phyloP scores from a whole-genome alignment of 2,888 invertebrate species.

The Trimorus sp. region DNA sequence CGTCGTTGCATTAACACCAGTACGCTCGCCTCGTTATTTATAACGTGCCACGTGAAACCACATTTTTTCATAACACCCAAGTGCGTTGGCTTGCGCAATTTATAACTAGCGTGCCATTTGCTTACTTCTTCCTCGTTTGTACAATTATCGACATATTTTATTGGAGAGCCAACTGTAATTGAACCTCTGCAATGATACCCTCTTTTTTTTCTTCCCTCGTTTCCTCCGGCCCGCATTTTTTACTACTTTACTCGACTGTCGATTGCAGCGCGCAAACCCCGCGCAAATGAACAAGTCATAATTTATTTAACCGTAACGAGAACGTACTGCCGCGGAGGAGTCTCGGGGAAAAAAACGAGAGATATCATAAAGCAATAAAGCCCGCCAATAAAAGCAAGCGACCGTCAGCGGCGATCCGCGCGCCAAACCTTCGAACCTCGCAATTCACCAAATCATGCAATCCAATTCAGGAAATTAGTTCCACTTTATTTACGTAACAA shows the following conservation, averaged over 20 bases:
- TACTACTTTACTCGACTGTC: constrained; percentile 25
- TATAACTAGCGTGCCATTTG: too few relatives aligned
- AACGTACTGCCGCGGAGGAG: constrained; percentile 40
- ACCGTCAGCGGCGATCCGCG: constrained; percentile 46
- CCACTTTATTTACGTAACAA: constrained; percentile 53
- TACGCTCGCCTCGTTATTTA: too few relatives aligned
- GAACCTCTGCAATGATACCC: background rate
- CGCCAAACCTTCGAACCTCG: constrained; percentile 34
- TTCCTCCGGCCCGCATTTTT: constrained; percentile 9
- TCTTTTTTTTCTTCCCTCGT: background rate
- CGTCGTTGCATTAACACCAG: background rate
- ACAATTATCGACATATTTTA: too few relatives aligned
- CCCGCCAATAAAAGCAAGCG: constrained; percentile 63
- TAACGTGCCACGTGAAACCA: too few relatives aligned
- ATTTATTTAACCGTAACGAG: constrained; percentile 58
- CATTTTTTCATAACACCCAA: too few relatives aligned
- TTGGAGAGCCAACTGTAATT: too few relatives aligned
- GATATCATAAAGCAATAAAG: constrained; percentile 64
- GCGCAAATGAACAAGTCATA: constrained; percentile 39
- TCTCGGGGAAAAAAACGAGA: constrained; percentile 51
- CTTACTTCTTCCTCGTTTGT: too few relatives aligned
- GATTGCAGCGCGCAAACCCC: constrained; percentile 25
- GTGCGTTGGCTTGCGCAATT: background rate
- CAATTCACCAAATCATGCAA: constrained; percentile 50
- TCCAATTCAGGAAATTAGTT: constrained; percentile 53